A percentile compares a stretch with the other conserved stretches of the same genome.
Conservation (phyloP, 1,140 invertebrate genomes). For the Sitobion miscanthi region DNA sequence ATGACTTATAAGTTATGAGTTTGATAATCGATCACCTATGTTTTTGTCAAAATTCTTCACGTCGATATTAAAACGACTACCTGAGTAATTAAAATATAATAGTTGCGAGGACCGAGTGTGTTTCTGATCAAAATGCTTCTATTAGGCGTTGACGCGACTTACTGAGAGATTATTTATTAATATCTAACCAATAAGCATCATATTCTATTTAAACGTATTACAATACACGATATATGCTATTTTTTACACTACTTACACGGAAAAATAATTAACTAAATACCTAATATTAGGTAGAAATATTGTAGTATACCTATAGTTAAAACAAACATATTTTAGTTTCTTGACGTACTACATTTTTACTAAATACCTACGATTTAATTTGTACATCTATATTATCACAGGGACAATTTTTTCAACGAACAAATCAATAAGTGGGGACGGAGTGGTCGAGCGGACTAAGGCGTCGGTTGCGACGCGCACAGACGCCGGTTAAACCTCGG, state of each 20-base stretch:
- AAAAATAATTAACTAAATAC: neutral
- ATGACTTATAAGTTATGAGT: no score
- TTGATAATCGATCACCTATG: neutral
- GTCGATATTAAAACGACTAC: neutral
- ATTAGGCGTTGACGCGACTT: neutral
- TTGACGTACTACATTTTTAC: neutral
- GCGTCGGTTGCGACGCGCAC: no score
- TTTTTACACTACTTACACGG: neutral
- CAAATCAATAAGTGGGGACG: neutral
- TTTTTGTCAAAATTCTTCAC: neutral
- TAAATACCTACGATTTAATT: neutral
- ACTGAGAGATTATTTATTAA: neutral
- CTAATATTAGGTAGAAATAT: neutral
- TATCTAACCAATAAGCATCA: neutral
- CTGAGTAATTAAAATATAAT: neutral
- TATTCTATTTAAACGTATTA: neutral
- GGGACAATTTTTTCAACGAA: neutral
- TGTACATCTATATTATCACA: neutral
- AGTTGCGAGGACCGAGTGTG: neutral
- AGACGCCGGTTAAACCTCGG: no score
- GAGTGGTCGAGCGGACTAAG: no score
- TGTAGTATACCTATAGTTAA: neutral
- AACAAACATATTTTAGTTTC: neutral
- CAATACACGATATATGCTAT: neutral
- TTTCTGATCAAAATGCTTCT: neutral